Percentiles rank a stretch among this genome's conserved stretches.
These are phyloP conservation scores for Tricholauxania praeusta DNA, from an alignment of 2,888 invertebrate genomes.

Conservation along the genomic window DNA sequence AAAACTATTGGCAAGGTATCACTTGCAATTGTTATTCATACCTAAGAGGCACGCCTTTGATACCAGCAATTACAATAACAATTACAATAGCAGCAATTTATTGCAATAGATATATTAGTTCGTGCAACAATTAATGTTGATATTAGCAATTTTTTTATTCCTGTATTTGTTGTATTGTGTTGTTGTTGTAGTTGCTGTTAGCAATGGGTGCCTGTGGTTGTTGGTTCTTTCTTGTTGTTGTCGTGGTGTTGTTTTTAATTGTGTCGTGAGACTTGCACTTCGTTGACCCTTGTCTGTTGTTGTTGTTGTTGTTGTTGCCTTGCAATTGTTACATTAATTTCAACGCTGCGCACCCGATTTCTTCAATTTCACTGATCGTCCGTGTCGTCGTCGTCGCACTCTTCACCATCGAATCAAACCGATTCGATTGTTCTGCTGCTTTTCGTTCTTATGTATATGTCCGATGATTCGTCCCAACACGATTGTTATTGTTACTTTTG, in stretches of 20 bases:
- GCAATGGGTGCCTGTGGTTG: not conserved
- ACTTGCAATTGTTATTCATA: too few species aligned
- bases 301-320: not conserved
- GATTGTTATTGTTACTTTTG: not conserved
- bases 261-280: constrained; percentile 59
- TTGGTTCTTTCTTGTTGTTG: constrained; percentile 5
- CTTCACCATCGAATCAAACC: too few species aligned
- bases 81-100: not conserved
- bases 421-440: too few species aligned
- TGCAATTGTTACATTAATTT: not conserved
- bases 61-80: too few species aligned
- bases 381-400: too few species aligned
- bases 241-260: constrained; percentile 46
- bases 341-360: too few species aligned
- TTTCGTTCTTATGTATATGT: too few species aligned
- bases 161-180: not conserved
- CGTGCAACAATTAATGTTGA: constrained; percentile 12
- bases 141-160: not conserved
- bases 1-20: not conserved
- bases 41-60: too few species aligned
- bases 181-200: constrained; percentile 13
- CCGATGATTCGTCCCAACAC: too few species aligned
- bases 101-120: not conserved
- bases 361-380: too few species aligned
- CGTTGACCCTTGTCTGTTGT: constrained; percentile 49